Evolutionary conservation across 2,113 vertebrate species (phyloP).

Genomic region (Hyperoodon ampullatus): DNA sequence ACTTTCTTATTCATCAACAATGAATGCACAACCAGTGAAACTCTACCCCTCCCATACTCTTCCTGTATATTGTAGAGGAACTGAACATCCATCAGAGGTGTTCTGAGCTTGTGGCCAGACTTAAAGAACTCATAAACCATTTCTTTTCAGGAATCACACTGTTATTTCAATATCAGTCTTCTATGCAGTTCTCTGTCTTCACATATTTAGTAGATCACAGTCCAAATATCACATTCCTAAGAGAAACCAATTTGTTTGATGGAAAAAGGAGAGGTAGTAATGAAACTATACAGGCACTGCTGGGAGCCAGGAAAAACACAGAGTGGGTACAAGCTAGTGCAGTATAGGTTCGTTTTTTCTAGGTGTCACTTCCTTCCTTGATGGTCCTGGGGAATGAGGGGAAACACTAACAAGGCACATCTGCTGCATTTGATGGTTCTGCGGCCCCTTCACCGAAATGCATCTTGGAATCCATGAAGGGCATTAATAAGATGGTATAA

Average conservation of each 20-base stretch:
- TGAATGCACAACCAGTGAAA: accelerated
- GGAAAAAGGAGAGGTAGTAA: background rate
- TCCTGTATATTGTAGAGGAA: background rate
- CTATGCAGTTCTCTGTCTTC: background rate
- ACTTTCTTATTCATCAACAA: background rate
- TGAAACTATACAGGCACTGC: background rate
- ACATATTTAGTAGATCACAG: background rate
- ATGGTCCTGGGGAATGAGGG: background rate
- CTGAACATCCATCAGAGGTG: background rate
- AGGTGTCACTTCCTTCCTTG: background rate
- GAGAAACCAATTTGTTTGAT: background rate
- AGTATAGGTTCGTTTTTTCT: background rate
- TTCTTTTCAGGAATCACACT: background rate
- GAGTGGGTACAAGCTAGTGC: background rate
- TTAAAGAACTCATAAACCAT: background rate
- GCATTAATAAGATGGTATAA: background rate
- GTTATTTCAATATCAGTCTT: background rate
- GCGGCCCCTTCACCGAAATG: background rate
- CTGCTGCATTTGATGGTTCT: background rate
- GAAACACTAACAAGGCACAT: background rate
- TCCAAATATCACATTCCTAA: background rate
- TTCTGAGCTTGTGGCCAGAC: background rate
- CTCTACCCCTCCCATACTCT: background rate
- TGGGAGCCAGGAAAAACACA: background rate
- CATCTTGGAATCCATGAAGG: background rate